Percentiles rank a stretch among this genome's conserved stretches.
Evolutionary conservation across 2,888 invertebrate genomes (phyloP).

Genomic region (Erannis defoliaria): DNA sequence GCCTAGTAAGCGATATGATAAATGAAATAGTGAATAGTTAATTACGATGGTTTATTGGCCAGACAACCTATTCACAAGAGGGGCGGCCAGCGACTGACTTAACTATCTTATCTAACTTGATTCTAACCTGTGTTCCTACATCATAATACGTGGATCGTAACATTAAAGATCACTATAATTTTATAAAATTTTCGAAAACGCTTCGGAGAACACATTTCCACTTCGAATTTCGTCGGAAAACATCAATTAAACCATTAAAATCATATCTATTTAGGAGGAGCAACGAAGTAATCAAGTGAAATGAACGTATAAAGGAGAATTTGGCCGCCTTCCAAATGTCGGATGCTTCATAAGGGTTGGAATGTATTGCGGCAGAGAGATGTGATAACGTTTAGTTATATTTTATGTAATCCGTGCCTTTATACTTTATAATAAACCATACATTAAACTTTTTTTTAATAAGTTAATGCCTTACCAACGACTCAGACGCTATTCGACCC

Average conservation of each 20-base stretch:
- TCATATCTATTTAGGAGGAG: constrained; percentile 66
- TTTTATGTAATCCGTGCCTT: no score
- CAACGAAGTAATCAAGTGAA: constrained; percentile 64
- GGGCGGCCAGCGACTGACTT: no score
- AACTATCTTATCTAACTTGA: no score
- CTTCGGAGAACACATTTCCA: constrained; percentile 28
- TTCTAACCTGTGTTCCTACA: no score
- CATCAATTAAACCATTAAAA: constrained; percentile 63
- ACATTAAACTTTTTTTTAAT: no score
- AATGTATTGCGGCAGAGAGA: not conserved
- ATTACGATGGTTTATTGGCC: no score
- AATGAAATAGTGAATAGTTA: no score
- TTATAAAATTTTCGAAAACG: constrained; percentile 19
- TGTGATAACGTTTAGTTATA: not conserved
- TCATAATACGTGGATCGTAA: not conserved
- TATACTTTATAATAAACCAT: no score
- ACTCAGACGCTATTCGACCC: no score
- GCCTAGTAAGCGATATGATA: no score
- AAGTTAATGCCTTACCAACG: no score
- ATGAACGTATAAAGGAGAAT: constrained; percentile 58
- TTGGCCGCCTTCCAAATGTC: constrained; percentile 59
- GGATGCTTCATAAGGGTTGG: constrained; percentile 36
- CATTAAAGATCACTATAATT: not conserved
- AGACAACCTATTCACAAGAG: no score
- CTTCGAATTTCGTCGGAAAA: constrained; percentile 46